Percentiles rank a stretch among this genome's conserved stretches.
phyloP scores from a whole-genome alignment of 1,140 invertebrate species.

The Drosophila tristis region DNA sequence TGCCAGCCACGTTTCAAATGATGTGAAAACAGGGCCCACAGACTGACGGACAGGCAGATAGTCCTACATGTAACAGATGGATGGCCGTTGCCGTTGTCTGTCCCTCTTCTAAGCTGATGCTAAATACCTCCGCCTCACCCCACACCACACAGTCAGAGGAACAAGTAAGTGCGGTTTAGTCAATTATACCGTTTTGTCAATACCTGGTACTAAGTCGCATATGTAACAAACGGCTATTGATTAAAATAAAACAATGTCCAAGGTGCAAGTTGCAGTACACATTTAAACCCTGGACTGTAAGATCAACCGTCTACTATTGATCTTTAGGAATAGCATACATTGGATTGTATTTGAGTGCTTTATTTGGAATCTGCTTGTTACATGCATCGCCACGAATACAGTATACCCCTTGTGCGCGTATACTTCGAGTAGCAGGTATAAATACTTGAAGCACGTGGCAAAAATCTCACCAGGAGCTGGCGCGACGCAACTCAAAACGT shows the following conservation, averaged over 20 bases:
- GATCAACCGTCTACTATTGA: no score
- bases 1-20: slow-evolving; percentile 64
- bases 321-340: no score
- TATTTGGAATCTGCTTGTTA: background rate
- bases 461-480: slow-evolving; percentile 40
- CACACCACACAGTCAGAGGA: slow-evolving; percentile 12
- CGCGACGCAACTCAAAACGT: slow-evolving; percentile 25
- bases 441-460: slow-evolving; percentile 64
- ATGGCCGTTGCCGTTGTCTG: background rate
- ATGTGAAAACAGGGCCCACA: slow-evolving; percentile 64
- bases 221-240: background rate
- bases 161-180: background rate
- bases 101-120: slow-evolving; percentile 13
- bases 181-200: no score
- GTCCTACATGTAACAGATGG: slow-evolving; percentile 8
- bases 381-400: background rate
- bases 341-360: no score
- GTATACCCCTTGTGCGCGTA: no score
- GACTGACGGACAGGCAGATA: slow-evolving; percentile 8
- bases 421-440: background rate
- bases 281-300: no score
- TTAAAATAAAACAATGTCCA: no score
- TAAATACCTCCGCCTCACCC: slow-evolving; percentile 32
- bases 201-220: no score
- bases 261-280: no score